phyloP scores from a whole-genome alignment of 2,888 invertebrate species.

The Stenotaenia linearis region DNA sequence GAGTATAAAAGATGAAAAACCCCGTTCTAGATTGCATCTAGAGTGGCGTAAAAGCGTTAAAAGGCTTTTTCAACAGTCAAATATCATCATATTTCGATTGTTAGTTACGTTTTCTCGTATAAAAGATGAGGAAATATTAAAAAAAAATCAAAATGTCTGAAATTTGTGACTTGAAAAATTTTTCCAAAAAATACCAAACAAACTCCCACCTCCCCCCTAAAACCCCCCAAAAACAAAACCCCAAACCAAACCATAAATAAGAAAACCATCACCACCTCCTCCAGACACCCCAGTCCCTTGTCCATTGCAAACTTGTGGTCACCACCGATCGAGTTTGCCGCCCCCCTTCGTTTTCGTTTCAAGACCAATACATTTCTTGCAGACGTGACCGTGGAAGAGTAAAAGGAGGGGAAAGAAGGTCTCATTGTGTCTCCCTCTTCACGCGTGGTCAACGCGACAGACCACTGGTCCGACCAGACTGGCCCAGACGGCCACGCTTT shows the following conservation, averaged over 20 bases:
- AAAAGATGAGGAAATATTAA: too few relatives aligned
- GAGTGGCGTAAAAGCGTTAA: background rate
- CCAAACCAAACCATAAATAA: too few relatives aligned
- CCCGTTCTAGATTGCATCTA: background rate
- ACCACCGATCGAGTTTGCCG: conserved; percentile 1
- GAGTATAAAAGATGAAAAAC: background rate
- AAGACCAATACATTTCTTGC: conserved; percentile 11
- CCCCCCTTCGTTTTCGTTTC: background rate
- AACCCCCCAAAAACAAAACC: too few relatives aligned
- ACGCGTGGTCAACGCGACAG: conserved; percentile 26
- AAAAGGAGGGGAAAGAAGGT: background rate
- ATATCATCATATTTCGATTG: too few relatives aligned
- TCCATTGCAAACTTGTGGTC: background rate
- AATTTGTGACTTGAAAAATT: too few relatives aligned
- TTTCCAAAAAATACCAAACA: too few relatives aligned
- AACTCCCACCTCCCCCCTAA: too few relatives aligned
- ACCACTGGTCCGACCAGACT: conserved; percentile 20
- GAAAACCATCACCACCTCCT: background rate
- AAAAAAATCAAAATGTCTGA: too few relatives aligned
- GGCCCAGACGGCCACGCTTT: conserved; percentile 15
- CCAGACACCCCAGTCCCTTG: background rate
- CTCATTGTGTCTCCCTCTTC: conserved; percentile 26
- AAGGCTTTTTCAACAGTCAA: too few relatives aligned
- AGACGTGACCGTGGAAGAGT: conserved; percentile 20
- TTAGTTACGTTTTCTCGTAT: too few relatives aligned